These are phyloP conservation scores for Bradysia coprophila DNA, from an alignment of 1,140 invertebrate genomes.

Conservation along the genomic window DNA sequence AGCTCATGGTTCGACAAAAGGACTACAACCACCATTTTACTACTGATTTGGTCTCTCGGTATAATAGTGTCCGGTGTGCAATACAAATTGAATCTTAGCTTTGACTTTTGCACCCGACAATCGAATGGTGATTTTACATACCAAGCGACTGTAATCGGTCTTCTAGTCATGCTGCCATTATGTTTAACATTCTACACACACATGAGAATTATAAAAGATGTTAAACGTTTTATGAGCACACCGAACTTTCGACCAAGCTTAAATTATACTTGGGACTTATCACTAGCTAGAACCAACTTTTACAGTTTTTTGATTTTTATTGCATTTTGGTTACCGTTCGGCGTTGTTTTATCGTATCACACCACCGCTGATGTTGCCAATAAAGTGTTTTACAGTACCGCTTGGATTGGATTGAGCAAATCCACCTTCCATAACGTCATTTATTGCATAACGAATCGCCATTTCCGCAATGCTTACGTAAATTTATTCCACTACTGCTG, in stretches of 20 bases:
- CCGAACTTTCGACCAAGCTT: constrained; percentile 39
- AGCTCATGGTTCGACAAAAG: constrained; percentile 6
- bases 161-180: constrained; percentile 34
- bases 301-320: constrained; percentile 41
- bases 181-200: constrained; percentile 30
- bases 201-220: constrained; percentile 15
- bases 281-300: constrained; percentile 40
- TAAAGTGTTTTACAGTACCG: constrained; percentile 37
- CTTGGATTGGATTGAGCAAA: constrained; percentile 48
- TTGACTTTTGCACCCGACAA: constrained; percentile 39
- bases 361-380: constrained; percentile 26
- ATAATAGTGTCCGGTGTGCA: constrained; percentile 30
- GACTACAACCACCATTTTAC: constrained; percentile 29
- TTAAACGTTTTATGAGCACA: constrained; percentile 12
- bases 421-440: constrained; percentile 46
- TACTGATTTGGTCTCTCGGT: constrained; percentile 30
- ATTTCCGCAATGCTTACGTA: constrained; percentile 55
- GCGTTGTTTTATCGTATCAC: constrained; percentile 22
- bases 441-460: constrained; percentile 41
- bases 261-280: constrained; percentile 41
- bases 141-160: constrained; percentile 28
- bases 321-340: constrained; percentile 48
- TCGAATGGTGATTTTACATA: constrained; percentile 24
- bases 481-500: constrained; percentile 69
- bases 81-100: constrained; percentile 31